Conservation (phyloP, 1,140 invertebrate genomes). For the Antheraea mylitta region DNA sequence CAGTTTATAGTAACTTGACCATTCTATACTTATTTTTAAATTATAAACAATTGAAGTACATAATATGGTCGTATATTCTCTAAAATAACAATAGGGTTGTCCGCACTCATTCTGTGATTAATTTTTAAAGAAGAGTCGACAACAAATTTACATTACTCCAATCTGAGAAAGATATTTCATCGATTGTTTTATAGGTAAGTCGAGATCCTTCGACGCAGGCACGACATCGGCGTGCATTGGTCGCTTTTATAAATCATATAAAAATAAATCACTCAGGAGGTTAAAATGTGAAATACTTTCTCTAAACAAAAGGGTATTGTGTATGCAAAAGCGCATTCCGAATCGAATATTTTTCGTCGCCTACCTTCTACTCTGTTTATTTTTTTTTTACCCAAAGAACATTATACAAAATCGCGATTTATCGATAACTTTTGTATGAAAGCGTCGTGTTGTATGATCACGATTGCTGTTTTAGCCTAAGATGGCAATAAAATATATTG, state of each 20-base stretch:
- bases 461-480: constrained; percentile 59
- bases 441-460: constrained; percentile 64
- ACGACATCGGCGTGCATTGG: constrained; percentile 39
- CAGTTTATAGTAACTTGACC: background rate
- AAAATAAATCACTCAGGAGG: constrained; percentile 71
- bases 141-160: constrained; percentile 5
- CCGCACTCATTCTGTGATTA: constrained; percentile 7
- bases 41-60: background rate
- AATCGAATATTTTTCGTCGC: constrained; percentile 71
- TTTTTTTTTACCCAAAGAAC: constrained; percentile 47
- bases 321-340: constrained; percentile 74
- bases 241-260: constrained; percentile 69
- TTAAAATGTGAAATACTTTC: constrained; percentile 76
- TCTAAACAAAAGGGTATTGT: constrained; percentile 76
- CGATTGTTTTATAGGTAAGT: constrained; percentile 18
- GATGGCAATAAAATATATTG: constrained; percentile 41
- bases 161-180: constrained; percentile 12
- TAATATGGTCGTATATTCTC: background rate
- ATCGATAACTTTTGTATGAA: constrained; percentile 65
- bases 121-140: constrained; percentile 1
- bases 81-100: background rate
- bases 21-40: background rate
- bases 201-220: constrained; percentile 30
- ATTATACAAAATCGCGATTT: constrained; percentile 53
- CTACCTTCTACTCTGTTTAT: constrained; percentile 50